phyloP scores from a whole-genome alignment of 2,888 invertebrate species.

The Melangyna quadrimaculata region DNA sequence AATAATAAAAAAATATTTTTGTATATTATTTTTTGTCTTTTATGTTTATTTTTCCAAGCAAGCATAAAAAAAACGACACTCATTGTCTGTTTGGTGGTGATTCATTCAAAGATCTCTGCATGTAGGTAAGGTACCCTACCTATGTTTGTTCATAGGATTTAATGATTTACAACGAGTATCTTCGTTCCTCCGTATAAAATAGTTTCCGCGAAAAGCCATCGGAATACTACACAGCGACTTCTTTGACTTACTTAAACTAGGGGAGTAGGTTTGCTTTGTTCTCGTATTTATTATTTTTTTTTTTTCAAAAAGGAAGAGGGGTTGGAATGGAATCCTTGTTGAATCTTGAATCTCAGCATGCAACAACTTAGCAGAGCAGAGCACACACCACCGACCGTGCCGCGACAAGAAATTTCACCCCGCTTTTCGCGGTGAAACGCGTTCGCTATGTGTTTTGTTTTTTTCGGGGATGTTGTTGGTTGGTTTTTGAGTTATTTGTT shows the following conservation, averaged over 20 bases:
- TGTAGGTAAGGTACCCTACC: neutral
- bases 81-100: constrained; percentile 57
- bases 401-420: constrained; percentile 41
- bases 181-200: neutral
- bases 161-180: constrained; percentile 53
- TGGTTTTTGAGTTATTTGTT: constrained; percentile 56
- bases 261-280: constrained; percentile 32
- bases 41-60: constrained; percentile 69
- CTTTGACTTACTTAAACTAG: constrained; percentile 39
- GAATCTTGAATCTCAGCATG: constrained; percentile 52
- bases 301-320: constrained; percentile 9
- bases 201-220: constrained; percentile 41
- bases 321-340: constrained; percentile 35
- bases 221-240: neutral
- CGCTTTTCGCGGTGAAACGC: constrained; percentile 53
- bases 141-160: constrained; percentile 33
- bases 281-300: neutral
- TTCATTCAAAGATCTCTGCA: constrained; percentile 32
- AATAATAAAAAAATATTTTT: constrained; percentile 43
- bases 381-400: neutral
- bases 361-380: constrained; percentile 23
- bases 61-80: constrained; percentile 53
- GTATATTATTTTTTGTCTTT: constrained; percentile 58
- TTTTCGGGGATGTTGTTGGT: constrained; percentile 66
- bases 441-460: constrained; percentile 19